A percentile compares a stretch with the other conserved stretches of the same genome.
Conservation (phyloP, 2,797 vertebrate genomes). For the Lepus townsendii region DNA sequence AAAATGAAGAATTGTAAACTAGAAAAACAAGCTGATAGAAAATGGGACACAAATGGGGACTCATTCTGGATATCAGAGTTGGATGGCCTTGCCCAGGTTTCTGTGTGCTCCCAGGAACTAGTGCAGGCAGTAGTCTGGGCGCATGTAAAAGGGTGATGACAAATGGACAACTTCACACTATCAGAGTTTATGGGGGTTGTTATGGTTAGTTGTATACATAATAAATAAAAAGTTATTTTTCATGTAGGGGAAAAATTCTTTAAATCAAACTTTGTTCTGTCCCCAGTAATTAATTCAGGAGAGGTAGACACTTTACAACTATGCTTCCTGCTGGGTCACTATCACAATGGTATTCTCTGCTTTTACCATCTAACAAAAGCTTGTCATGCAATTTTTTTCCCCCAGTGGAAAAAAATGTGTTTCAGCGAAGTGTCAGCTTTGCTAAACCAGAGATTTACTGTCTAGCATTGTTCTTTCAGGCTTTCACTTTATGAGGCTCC, state of each 20-base stretch:
- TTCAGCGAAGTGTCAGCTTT: constrained; percentile 29
- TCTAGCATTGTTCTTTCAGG: constrained; percentile 20
- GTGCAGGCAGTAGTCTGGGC: neutral
- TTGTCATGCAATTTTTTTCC: neutral
- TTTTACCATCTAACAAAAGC: neutral
- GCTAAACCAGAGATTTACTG: constrained; percentile 32
- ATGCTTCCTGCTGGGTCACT: neutral
- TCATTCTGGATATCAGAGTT: neutral
- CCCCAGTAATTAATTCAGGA: neutral
- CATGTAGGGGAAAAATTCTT: too few relatives aligned
- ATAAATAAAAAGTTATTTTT: neutral
- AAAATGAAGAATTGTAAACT: neutral
- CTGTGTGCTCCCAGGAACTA: neutral
- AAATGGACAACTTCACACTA: neutral
- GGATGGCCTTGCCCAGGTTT: neutral
- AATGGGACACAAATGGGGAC: neutral
- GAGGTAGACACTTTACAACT: neutral
- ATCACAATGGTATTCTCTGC: neutral
- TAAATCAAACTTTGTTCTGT: neutral
- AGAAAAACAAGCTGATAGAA: neutral
- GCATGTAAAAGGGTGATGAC: neutral
- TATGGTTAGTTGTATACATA: neutral
- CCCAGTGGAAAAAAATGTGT: too few relatives aligned
- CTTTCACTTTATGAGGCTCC: constrained; percentile 49
- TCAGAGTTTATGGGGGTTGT: neutral